These are phyloP conservation scores for Lagopus muta DNA, from an alignment of 2,113 vertebrate genomes.

Conservation along the genomic window DNA sequence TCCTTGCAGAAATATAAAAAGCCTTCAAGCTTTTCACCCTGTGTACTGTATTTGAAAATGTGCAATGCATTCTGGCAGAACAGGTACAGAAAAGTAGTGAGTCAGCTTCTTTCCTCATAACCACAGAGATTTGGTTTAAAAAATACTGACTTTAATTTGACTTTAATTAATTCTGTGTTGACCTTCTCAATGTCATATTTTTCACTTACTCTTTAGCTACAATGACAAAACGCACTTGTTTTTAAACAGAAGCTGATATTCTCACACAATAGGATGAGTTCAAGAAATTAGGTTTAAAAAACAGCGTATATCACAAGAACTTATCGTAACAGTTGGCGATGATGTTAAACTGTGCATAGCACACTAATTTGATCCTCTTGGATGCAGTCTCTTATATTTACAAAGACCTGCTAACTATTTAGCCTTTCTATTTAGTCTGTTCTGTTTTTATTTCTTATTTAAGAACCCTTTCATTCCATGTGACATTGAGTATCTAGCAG, in stretches of 20 bases:
- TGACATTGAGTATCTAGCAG: neutral
- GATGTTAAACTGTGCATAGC: neutral
- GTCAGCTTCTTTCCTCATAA: neutral
- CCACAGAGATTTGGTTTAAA: neutral
- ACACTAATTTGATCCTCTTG: neutral
- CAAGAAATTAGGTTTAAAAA: neutral
- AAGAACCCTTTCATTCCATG: neutral
- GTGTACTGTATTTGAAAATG: neutral
- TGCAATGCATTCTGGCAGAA: neutral
- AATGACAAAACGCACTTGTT: neutral
- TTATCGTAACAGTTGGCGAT: neutral
- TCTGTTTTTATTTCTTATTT: neutral
- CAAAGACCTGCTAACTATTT: neutral
- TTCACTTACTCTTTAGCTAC: neutral
- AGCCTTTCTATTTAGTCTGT: neutral
- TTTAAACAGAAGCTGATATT: conserved; percentile 21
- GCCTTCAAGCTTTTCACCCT: neutral
- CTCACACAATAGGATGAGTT: neutral
- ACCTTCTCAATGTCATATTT: neutral
- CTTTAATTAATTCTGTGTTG: neutral
- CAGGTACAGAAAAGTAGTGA: neutral
- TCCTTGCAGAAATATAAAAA: neutral
- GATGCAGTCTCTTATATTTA: neutral
- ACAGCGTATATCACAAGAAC: neutral
- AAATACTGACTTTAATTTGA: neutral